These are phyloP conservation scores for Poecilus cupreus DNA, from an alignment of 2,888 invertebrate species.

Conservation along the genomic window DNA sequence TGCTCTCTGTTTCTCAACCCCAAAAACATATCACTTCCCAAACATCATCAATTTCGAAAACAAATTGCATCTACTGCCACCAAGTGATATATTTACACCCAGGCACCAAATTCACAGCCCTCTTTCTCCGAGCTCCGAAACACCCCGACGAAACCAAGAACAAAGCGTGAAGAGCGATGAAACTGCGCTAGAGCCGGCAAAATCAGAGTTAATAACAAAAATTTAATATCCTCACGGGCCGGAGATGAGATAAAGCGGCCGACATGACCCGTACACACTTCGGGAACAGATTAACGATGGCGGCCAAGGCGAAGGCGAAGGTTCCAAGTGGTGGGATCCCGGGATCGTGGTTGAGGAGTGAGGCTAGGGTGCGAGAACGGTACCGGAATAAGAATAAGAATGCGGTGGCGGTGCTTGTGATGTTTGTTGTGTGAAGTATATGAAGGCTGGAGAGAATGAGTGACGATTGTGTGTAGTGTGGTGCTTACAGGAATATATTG, in stretches of 20 bases:
- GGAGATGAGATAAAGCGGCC: constrained; percentile 46
- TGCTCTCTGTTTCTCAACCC: not conserved
- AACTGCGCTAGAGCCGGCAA: not conserved
- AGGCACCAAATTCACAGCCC: not conserved
- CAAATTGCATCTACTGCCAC: not conserved
- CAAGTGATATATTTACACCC: not conserved
- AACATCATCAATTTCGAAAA: not conserved
- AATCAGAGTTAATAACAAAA: constrained; percentile 53
- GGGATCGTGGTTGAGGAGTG: not conserved
- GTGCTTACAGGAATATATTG: no score
- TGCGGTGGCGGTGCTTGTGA: not conserved
- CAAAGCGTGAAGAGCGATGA: constrained; percentile 23
- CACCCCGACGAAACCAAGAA: not conserved
- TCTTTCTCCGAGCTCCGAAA: not conserved
- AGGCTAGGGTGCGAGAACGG: not conserved
- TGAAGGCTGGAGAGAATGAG: not conserved
- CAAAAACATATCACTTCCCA: not conserved
- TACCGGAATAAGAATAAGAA: constrained; percentile 15
- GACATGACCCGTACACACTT: constrained; percentile 37
- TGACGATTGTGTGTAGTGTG: not conserved
- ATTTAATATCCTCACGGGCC: constrained; percentile 49
- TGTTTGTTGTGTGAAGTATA: not conserved
- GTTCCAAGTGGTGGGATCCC: not conserved
- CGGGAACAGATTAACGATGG: constrained; percentile 49
- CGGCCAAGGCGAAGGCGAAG: not conserved